A percentile compares a stretch with the other conserved stretches of the same genome.
Evolutionary conservation across 2,888 invertebrate species (phyloP).

Genomic region (Ormia ochracea): DNA sequence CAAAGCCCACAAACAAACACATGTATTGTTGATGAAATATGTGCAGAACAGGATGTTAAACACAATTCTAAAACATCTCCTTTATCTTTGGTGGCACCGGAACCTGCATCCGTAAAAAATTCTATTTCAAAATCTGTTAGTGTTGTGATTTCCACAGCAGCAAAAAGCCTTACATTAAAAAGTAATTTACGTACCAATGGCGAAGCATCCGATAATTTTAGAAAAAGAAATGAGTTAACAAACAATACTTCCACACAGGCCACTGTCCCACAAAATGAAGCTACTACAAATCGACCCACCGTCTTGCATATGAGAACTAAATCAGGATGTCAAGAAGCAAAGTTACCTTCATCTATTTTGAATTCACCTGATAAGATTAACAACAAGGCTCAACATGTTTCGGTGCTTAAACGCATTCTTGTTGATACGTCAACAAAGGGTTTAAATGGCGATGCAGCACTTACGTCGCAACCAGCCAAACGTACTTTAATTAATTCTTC

Average conservation of each 20-base stretch:
- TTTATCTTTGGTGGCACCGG: constrained; percentile 76
- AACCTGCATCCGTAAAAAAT: constrained; percentile 73
- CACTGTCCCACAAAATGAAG: background rate
- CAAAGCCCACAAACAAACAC: constrained; percentile 68
- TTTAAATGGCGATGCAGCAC: constrained; percentile 2
- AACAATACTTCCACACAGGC: constrained; percentile 8
- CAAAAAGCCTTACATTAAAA: constrained; percentile 68
- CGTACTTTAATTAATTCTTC: constrained; percentile 35
- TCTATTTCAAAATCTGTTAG: constrained; percentile 77
- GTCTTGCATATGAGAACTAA: constrained; percentile 56
- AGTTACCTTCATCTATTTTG: background rate
- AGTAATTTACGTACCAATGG: constrained; percentile 58
- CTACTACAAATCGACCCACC: constrained; percentile 40
- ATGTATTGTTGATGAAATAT: constrained; percentile 56
- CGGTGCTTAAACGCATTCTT: constrained; percentile 62
- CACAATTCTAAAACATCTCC: constrained; percentile 67
- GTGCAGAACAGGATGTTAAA: constrained; percentile 51
- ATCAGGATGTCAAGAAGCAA: constrained; percentile 2
- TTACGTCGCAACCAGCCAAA: constrained; percentile 46
- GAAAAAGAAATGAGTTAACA: constrained; percentile 13
- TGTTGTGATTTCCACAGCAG: constrained; percentile 74
- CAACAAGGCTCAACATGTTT: constrained; percentile 39
- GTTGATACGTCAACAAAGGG: background rate
- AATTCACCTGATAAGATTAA: constrained; percentile 13
- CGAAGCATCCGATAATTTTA: background rate